Percentiles rank a stretch among this genome's conserved stretches.
These are phyloP conservation scores for Intellagama lesueurii DNA, from an alignment of 2,797 vertebrate species.

Conservation along the genomic window DNA sequence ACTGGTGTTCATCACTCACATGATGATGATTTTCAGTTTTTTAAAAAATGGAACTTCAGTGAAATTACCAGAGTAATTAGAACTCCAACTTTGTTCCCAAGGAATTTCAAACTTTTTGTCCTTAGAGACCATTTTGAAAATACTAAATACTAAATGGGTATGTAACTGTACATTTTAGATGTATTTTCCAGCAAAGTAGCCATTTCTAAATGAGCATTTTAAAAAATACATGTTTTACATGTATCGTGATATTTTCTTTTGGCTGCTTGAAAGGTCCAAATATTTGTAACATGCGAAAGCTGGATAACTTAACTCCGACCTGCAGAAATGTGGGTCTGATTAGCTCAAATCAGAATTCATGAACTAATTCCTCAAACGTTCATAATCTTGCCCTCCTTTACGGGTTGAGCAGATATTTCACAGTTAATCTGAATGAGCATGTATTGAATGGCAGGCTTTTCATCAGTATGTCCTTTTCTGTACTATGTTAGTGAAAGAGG, in stretches of 20 bases:
- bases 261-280: no score
- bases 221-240: no score
- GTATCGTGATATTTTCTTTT: no score
- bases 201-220: not conserved
- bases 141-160: no score
- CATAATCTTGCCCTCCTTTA: no score
- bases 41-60: no score
- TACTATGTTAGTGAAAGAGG: not conserved
- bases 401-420: no score
- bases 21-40: not conserved
- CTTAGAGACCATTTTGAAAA: not conserved
- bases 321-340: not conserved
- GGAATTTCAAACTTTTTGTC: not conserved
- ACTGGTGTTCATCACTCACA: no score
- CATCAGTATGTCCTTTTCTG: not conserved
- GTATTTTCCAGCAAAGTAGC: not conserved
- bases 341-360: not conserved
- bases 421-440: not conserved
- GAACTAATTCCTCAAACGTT: no score
- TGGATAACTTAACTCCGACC: not conserved
- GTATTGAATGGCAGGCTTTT: not conserved
- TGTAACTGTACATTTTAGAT: not conserved
- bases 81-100: no score
- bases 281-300: not conserved
- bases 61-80: no score